Percentiles rank a stretch among this genome's conserved stretches.
Evolutionary conservation across 2,888 invertebrate species (phyloP).

Genomic region (Nezara viridula): DNA sequence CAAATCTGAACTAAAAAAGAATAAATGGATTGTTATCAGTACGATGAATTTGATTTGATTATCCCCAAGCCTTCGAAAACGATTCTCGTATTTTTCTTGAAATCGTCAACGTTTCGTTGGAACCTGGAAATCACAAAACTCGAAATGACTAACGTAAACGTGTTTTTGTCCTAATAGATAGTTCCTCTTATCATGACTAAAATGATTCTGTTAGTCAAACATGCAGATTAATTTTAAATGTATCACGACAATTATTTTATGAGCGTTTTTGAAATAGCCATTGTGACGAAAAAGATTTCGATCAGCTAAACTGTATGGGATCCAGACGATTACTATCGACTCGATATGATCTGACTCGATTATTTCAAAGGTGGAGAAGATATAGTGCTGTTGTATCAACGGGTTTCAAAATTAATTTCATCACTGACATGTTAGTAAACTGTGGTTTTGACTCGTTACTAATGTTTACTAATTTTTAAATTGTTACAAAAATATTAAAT

Average conservation of each 20-base stretch:
- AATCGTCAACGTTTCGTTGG: too few species aligned
- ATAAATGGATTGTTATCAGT: too few species aligned
- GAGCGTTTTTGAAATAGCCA: not conserved
- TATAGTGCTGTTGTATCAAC: not conserved
- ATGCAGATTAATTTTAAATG: not conserved
- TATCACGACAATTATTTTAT: not conserved
- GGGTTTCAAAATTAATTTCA: conserved; percentile 4
- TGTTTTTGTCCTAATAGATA: too few species aligned
- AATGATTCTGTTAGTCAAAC: too few species aligned
- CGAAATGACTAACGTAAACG: too few species aligned
- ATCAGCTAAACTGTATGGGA: not conserved
- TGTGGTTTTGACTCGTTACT: not conserved
- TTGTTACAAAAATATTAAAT: not conserved
- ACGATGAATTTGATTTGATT: too few species aligned
- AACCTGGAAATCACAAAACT: too few species aligned
- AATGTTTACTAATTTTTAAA: not conserved
- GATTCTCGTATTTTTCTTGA: too few species aligned
- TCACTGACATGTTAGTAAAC: not conserved
- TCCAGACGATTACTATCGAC: not conserved
- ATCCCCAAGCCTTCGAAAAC: too few species aligned
- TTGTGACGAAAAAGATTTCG: conserved; percentile 18
- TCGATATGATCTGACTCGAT: conserved; percentile 1
- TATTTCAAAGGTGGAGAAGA: not conserved
- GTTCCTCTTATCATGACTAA: too few species aligned
- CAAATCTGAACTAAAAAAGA: too few species aligned